Evolutionary conservation across 2,888 invertebrate species (phyloP), one percentile per base, ranked within the genome.

Genomic region (Eucera pruinosa): DNA sequence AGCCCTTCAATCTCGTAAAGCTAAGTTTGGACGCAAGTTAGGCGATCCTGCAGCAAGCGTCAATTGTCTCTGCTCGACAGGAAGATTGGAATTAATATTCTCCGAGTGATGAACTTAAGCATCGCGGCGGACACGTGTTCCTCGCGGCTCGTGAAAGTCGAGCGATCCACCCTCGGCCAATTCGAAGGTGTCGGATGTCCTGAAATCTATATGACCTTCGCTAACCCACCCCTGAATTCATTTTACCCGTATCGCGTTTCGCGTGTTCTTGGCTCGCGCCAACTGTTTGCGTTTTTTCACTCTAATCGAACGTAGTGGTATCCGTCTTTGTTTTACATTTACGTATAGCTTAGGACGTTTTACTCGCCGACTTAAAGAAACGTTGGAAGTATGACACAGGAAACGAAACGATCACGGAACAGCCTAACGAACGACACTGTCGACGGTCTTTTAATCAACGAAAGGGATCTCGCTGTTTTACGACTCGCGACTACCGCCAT

Each of bases 391-490:
- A 64, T 64, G n/a, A n/a, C 50, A 52, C 69, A 62, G 73, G 73
- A 73, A 73, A 73, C 36, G 55, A 47, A 50, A 62, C 57, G 70
- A 50, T 70, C 62, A 47, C 48, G 73, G 54, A 67, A 73, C 48
- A 48, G 43, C 36, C 43, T 61, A 66, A 78, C 64, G 64, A 75
- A 78, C 69, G 61, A 76, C 81, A 52, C 70, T 72, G 79, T 70
- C 73, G 80, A 81, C 72, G 78, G 71, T 41, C 67, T 58, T 76
- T 74, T 81, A 84, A 84, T 84, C 84, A 73, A 68, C 61, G 68
- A 55, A 64, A 83, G 74, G 76, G 68, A 84, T 84, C 84, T 80
- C 73, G 66, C 54, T 81, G 83, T 79, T 79, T 83, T 79, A 77
- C 82, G 83, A 83, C 78, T 71, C 79, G 79, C 76, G 72, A 82